Evolutionary conservation across 2,797 vertebrate genomes (phyloP).

Genomic region (Urocyon cinereoargenteus): DNA sequence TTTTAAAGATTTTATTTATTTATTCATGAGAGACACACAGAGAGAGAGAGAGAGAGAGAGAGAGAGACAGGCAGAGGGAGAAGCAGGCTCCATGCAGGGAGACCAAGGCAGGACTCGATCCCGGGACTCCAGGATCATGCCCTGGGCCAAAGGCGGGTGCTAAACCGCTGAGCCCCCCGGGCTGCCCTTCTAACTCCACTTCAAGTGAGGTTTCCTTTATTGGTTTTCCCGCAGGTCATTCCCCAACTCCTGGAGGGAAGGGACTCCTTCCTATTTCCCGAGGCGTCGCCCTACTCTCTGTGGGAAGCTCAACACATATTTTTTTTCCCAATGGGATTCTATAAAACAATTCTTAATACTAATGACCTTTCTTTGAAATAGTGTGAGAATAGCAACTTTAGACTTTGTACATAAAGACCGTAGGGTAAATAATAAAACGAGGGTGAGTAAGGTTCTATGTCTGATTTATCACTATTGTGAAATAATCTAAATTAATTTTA

Average conservation of each 20-base stretch:
- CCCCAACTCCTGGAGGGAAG: neutral
- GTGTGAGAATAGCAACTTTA: slow-evolving; percentile 50
- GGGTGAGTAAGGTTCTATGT: slow-evolving; percentile 35
- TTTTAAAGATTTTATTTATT: no score
- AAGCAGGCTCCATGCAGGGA: no score
- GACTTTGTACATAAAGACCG: slow-evolving; percentile 53
- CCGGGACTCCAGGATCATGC: no score
- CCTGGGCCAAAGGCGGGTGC: no score
- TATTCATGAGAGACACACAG: no score
- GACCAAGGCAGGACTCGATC: no score
- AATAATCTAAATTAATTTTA: slow-evolving; percentile 77
- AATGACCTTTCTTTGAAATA: slow-evolving; percentile 24
- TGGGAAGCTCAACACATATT: neutral
- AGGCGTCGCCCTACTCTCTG: neutral
- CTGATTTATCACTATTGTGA: slow-evolving; percentile 67
- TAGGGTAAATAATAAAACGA: slow-evolving; percentile 71
- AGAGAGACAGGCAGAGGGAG: no score
- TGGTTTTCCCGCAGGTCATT: neutral
- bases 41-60: no score
- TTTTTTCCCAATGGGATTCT: neutral
- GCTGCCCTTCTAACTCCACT: neutral
- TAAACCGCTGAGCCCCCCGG: no score
- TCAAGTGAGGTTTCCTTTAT: neutral
- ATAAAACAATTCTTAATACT: slow-evolving; percentile 41
- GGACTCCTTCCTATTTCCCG: neutral